Evolutionary conservation across 2,797 vertebrate species (phyloP), one percentile per base, ranked within the genome.

Genomic region (Leptodactylus fallax): DNA sequence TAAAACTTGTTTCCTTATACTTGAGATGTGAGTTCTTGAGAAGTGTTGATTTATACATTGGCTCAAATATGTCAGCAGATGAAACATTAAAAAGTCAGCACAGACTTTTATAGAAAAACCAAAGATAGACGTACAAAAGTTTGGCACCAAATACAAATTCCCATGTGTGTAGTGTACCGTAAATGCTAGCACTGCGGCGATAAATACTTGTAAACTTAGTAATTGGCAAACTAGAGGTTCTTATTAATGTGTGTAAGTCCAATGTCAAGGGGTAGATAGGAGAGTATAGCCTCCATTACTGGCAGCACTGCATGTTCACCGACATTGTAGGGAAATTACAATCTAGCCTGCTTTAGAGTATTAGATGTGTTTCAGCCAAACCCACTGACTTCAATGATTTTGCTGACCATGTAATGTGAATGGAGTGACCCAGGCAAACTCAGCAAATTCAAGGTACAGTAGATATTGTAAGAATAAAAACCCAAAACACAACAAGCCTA

Each of bases 201-300:
- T 78, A 49, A 72, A 85, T 78, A 65, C 56, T 77, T 85, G 7
- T 85, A 49, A 76, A 49, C 69, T 72, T 72, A 72, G 69, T 47
- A 47, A 76, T 47, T n/a, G n/a, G 72, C 45, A n/a, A 6, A 49
- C 9, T n/a, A n/a, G 19, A 19, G 9, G 72, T 51, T 51, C 36
- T 47, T 3, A 8, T 45, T 17, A 45, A 14, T 25, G 13, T 27
- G 5, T 49, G 72, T n/a, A 47, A 9, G 45, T 11, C 45, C 21
- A 49, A 2, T 17, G 16, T 27, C 67, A 36, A 71, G 27, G 67
- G 16, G 27, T 36, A 72, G 19, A 25, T 14, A 0, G 14, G 13
- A 71, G 14, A 7, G 2, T 27, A 19, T 27, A 36, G 14, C 1
- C 69, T 17, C 69, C 36, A 47, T 17, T 71, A 71, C 45, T 27